Conservation (phyloP, 2,888 invertebrate species). For the Agrenia bidenticulata region DNA sequence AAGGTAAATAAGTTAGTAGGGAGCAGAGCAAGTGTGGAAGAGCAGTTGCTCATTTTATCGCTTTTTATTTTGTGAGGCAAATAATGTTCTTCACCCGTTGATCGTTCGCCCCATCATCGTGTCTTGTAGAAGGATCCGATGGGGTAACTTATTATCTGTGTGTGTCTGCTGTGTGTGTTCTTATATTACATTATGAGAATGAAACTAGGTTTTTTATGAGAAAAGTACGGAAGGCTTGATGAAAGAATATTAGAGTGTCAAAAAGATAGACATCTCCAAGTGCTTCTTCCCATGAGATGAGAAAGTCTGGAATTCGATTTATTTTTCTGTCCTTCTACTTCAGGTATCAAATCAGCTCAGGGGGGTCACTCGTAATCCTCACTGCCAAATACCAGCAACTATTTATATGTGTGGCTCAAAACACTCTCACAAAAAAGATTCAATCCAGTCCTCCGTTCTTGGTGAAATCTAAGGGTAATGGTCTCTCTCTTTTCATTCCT, state of each 20-base stretch:
- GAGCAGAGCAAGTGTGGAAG: background rate
- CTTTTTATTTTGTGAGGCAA: too few relatives aligned
- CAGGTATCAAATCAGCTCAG: constrained; percentile 42
- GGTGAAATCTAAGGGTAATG: constrained; percentile 40
- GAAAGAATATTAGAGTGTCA: constrained; percentile 22
- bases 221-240: background rate
- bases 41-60: background rate
- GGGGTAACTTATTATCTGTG: too few relatives aligned
- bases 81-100: too few relatives aligned
- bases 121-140: too few relatives aligned
- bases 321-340: constrained; percentile 22
- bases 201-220: background rate
- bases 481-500: background rate
- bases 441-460: constrained; percentile 43
- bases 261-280: constrained; percentile 17
- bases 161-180: too few relatives aligned
- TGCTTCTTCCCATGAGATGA: constrained; percentile 12
- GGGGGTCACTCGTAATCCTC: constrained; percentile 38
- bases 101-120: too few relatives aligned
- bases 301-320: constrained; percentile 20
- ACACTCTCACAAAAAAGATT: constrained; percentile 37
- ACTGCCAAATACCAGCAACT: constrained; percentile 42
- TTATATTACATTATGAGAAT: too few relatives aligned
- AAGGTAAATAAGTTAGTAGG: background rate
- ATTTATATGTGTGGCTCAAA: constrained; percentile 44